phyloP scores from a whole-genome alignment of 2,113 vertebrate genomes.

The Odontophorus gujanensis region DNA sequence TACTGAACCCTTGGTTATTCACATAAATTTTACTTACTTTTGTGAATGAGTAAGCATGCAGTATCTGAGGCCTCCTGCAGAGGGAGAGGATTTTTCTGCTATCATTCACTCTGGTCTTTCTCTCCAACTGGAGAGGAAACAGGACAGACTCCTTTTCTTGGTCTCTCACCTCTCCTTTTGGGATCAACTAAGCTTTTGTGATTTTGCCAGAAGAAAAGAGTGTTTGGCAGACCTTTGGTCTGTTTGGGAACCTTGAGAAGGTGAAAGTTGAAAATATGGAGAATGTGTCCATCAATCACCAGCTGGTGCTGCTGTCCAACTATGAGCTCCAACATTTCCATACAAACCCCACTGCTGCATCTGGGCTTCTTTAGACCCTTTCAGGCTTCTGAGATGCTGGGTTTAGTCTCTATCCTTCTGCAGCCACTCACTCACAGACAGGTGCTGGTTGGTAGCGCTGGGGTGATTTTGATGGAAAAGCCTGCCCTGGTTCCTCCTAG shows the following conservation, averaged over 20 bases:
- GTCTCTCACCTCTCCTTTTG: neutral
- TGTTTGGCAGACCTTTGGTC: neutral
- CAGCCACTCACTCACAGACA: neutral
- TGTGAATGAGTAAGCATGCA: neutral
- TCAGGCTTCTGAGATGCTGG: neutral
- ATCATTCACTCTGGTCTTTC: neutral
- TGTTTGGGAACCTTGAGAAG: neutral
- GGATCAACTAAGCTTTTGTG: neutral
- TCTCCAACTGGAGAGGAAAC: accelerated
- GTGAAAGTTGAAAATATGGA: neutral
- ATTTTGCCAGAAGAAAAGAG: neutral
- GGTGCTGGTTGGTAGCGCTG: neutral
- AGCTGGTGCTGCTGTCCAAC: neutral
- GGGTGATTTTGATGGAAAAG: neutral
- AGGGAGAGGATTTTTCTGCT: neutral
- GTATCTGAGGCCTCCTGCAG: neutral
- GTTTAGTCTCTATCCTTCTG: neutral
- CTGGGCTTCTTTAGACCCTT: neutral
- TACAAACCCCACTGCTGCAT: accelerated
- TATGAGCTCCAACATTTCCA: accelerated
- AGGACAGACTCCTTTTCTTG: neutral
- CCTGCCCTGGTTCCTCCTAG: neutral
- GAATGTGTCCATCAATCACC: accelerated
- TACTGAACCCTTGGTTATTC: neutral
- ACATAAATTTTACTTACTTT: neutral